These are phyloP conservation scores for Lathamus discolor DNA, from an alignment of 2,113 vertebrate genomes.

Conservation along the genomic window DNA sequence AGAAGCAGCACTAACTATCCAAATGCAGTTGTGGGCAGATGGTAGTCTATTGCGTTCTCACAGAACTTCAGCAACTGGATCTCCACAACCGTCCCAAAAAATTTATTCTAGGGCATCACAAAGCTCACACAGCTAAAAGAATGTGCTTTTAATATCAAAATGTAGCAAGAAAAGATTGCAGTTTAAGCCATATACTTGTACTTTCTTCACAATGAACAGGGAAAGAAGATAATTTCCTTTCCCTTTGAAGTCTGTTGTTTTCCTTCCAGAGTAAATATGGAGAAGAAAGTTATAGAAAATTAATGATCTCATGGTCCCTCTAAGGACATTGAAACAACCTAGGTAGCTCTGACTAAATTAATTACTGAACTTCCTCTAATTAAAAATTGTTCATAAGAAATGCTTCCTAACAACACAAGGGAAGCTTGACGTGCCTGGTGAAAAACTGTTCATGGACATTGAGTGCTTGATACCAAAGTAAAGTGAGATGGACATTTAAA, in stretches of 20 bases:
- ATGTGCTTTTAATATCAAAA: background rate
- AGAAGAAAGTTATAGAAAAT: background rate
- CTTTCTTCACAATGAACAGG: background rate
- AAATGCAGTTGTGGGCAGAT: background rate
- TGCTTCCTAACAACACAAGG: background rate
- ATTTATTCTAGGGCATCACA: background rate
- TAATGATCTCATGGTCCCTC: background rate
- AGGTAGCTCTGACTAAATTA: constrained; percentile 14
- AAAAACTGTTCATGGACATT: background rate
- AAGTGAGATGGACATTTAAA: background rate
- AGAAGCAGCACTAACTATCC: background rate
- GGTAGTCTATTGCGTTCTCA: background rate
- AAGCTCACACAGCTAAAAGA: background rate
- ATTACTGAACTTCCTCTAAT: constrained; percentile 35
- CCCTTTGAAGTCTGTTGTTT: background rate
- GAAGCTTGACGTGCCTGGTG: background rate
- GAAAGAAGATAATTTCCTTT: background rate
- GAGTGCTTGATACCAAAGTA: background rate
- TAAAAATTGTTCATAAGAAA: constrained; percentile 15
- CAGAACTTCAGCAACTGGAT: background rate
- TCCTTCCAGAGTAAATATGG: background rate
- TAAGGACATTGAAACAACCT: constrained; percentile 10
- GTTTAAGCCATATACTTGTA: background rate
- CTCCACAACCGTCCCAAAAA: background rate
- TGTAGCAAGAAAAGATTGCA: background rate